Evolutionary conservation across 2,888 invertebrate genomes (phyloP), one percentile per base, ranked within the genome.

Genomic region (Agrilus biguttatus): DNA sequence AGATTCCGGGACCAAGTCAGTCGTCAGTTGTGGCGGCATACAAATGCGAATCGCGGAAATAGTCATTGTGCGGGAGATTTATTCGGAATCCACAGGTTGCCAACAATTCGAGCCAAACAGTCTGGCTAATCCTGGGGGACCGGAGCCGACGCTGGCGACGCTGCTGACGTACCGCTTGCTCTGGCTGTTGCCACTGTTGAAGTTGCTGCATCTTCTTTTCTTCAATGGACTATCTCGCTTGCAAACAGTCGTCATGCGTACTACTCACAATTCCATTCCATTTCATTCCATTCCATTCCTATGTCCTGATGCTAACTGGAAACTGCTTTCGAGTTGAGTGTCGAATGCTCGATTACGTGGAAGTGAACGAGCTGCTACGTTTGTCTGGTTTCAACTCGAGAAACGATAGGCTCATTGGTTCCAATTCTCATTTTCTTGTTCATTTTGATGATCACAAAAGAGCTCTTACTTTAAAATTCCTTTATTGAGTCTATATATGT

Each of bases 71-170:
- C 39, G 54, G 53, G 58, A 63, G 62, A 63, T 65, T 64, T 64
- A 64, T 65, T 62, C 60, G 57, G 61, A 65, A 65, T 65, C 65
- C 64, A 65, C 65, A 65, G 63, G 65, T 65, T 65, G 65, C 52
- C 41, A 44, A 48, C 50, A 51, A 50, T 53, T 50, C 54, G 56
- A 57, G 60, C 56, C 57, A 56, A 54, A 58, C 60, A 57, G 61
- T 61, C 61, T 62, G 62, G 59, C 54, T 49, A 47, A 48, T 55
- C 62, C 60, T 54, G 53, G 56, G 60, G 61, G 59, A 53, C 58
- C 56, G 54, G 10, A 10, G 10, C 28, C 28, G 28, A 28, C 28
- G 28, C 28, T 28, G 28, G 2, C 28, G 28, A 28, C 28, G 28
- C 8, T 6, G 23, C 6, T 6, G 23, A 8, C 23, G 23, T 56